Conservation (phyloP, 2,113 vertebrate species). For the Pardalotus punctatus region DNA sequence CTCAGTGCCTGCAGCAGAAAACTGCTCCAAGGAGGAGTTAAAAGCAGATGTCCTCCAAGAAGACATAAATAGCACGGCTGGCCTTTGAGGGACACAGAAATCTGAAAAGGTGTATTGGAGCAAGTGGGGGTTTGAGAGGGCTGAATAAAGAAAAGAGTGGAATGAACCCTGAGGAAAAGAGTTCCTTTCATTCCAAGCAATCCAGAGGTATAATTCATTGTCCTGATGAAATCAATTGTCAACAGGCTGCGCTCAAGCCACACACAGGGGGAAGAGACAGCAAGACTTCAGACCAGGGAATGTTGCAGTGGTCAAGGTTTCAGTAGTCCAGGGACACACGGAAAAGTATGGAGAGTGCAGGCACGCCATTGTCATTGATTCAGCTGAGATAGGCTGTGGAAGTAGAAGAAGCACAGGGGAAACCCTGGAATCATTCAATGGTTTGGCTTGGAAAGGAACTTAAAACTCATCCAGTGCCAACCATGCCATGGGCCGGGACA, state of each 20-base stretch:
- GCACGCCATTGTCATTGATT: background rate
- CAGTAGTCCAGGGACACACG: background rate
- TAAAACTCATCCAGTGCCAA: fast-evolving
- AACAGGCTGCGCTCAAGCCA: background rate
- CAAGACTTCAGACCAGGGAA: background rate
- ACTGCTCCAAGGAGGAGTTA: background rate
- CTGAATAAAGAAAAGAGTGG: background rate
- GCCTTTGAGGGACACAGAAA: background rate
- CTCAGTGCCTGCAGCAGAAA: background rate
- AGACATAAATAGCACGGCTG: background rate
- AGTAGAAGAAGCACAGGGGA: background rate
- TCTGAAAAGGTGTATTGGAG: background rate
- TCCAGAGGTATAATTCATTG: conserved; percentile 15
- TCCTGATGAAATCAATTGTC: conserved; percentile 2
- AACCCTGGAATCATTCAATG: background rate
- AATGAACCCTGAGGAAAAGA: conserved; percentile 49
- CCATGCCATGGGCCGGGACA: background rate
- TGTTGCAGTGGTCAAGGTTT: background rate
- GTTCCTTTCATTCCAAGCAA: conserved; percentile 55
- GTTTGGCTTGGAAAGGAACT: background rate
- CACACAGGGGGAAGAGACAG: background rate
- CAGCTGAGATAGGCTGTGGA: background rate
- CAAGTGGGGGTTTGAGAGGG: background rate
- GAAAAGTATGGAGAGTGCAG: background rate
- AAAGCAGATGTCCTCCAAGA: background rate